Evolutionary conservation across 2,797 vertebrate species (phyloP).

Genomic region (Cynodonichthys magdalenae): DNA sequence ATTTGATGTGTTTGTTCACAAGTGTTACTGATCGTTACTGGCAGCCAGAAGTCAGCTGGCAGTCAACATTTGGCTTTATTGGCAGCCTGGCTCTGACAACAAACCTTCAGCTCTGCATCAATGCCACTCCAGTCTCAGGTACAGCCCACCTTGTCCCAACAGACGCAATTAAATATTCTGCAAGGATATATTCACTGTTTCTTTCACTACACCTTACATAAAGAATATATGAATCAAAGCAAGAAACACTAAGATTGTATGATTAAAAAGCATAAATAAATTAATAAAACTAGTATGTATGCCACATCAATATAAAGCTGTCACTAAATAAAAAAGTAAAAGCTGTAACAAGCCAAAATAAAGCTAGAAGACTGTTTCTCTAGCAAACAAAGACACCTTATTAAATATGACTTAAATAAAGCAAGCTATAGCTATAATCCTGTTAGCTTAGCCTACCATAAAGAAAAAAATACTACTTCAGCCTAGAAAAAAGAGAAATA

Average conservation of each 20-base stretch:
- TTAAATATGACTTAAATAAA: too few relatives aligned
- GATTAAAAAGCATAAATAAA: not conserved
- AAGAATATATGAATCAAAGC: not conserved
- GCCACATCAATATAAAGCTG: not conserved
- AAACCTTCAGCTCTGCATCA: constrained; percentile 45
- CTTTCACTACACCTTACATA: not conserved
- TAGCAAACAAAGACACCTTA: too few relatives aligned
- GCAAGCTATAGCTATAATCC: not conserved
- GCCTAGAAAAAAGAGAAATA: too few relatives aligned
- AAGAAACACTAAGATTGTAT: not conserved
- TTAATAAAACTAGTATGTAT: not conserved
- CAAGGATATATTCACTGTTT: constrained; percentile 20
- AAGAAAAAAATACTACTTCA: not conserved
- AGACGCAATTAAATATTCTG: constrained; percentile 41
- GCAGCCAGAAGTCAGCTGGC: constrained; percentile 59
- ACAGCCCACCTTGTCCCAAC: constrained; percentile 33
- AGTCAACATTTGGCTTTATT: constrained; percentile 52
- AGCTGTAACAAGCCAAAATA: too few relatives aligned
- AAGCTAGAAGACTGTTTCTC: too few relatives aligned
- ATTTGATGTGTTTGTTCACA: constrained; percentile 72
- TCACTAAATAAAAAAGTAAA: not conserved
- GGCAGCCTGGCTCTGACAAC: constrained; percentile 55
- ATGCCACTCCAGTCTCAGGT: constrained; percentile 44
- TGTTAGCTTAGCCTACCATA: not conserved
- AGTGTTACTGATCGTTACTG: constrained; percentile 60